phyloP scores from a whole-genome alignment of 2,888 invertebrate genomes.

The Mesochorus sp. region DNA sequence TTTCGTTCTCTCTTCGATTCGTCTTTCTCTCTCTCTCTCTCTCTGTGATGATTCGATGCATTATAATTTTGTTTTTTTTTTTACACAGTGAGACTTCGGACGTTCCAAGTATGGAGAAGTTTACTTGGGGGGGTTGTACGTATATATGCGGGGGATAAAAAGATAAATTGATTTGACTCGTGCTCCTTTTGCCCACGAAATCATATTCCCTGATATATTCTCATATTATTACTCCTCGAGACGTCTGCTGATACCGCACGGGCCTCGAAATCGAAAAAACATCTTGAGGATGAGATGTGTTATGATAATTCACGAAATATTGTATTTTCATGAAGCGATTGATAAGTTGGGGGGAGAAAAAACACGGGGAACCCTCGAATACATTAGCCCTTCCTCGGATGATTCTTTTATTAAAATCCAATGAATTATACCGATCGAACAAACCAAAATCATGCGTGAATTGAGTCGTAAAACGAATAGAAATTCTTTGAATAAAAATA shows the following conservation, averaged over 20 bases:
- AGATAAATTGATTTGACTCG: constrained; percentile 44
- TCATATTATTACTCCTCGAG: not conserved
- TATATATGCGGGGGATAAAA: constrained; percentile 19
- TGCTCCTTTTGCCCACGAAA: not conserved
- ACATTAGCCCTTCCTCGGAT: not conserved
- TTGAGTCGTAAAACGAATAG: not conserved
- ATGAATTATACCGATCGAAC: not conserved
- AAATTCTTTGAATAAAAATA: not conserved
- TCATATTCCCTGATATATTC: constrained; percentile 15
- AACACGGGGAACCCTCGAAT: constrained; percentile 44
- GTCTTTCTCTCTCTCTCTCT: constrained; percentile 2
- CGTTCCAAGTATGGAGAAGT: constrained; percentile 12
- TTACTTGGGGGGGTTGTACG: not conserved
- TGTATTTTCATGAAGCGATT: constrained; percentile 61
- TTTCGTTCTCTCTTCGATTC: constrained; percentile 7
- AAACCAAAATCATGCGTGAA: not conserved
- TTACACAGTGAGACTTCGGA: constrained; percentile 5
- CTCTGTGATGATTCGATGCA: not conserved
- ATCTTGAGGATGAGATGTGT: constrained; percentile 31
- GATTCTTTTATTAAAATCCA: not conserved
- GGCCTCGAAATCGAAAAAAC: constrained; percentile 19
- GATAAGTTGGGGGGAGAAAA: constrained; percentile 43
- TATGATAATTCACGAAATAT: constrained; percentile 57
- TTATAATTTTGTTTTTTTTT: constrained; percentile 13
- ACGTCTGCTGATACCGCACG: not conserved